A percentile compares a stretch with the other conserved stretches of the same genome.
phyloP scores from a whole-genome alignment of 2,888 invertebrate genomes.

The Eurytoma adleriae region DNA sequence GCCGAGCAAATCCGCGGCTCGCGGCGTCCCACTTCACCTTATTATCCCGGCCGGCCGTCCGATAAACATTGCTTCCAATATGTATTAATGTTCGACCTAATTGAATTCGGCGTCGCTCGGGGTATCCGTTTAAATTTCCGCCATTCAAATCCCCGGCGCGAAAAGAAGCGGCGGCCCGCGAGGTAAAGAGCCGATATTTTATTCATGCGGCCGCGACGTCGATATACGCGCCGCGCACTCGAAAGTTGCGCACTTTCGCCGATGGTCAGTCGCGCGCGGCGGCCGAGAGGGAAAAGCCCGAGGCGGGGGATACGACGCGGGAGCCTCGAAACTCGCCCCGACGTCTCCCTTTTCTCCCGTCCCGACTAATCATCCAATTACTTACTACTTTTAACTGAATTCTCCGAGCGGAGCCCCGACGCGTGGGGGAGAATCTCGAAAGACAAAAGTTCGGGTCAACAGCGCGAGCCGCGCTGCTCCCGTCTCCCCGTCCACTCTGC shows the following conservation, averaged over 20 bases:
- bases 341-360: neutral
- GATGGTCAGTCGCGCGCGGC: neutral
- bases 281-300: neutral
- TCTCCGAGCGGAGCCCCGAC: slow-evolving; percentile 10
- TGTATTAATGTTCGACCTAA: slow-evolving; percentile 7
- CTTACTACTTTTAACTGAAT: slow-evolving; percentile 55
- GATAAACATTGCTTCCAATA: neutral
- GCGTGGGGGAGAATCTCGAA: slow-evolving; percentile 32
- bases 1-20: neutral
- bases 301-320: neutral
- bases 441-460: slow-evolving; percentile 54
- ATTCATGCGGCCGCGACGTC: slow-evolving; percentile 18
- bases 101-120: neutral
- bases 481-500: neutral
- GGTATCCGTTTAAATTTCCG: neutral
- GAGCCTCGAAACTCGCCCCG: slow-evolving; percentile 42
- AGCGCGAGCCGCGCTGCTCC: slow-evolving; percentile 12
- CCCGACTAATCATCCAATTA: slow-evolving; percentile 55
- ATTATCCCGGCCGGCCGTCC: neutral
- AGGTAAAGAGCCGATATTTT: slow-evolving; percentile 11
- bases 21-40: neutral
- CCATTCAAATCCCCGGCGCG: neutral
- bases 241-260: slow-evolving; percentile 21
- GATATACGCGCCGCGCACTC: neutral
- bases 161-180: neutral